Evolutionary conservation across 2,797 vertebrate species (phyloP).

Genomic region (Sebastes cheni): DNA sequence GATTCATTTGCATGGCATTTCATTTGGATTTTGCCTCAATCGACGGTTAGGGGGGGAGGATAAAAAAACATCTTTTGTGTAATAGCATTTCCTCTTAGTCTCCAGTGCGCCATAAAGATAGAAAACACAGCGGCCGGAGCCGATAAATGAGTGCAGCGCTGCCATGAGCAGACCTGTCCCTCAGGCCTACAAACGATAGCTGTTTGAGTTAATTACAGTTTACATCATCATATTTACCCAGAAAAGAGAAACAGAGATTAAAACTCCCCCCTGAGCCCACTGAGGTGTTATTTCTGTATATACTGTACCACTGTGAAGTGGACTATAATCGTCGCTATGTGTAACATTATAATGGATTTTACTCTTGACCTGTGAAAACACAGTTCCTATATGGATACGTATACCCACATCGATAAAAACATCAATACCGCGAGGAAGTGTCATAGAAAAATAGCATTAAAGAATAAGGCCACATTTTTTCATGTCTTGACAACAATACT

Average conservation of each 20-base stretch:
- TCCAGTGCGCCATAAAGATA: conserved; percentile 71
- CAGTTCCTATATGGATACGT: conserved; percentile 12
- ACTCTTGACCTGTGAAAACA: conserved; percentile 45
- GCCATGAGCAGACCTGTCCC: conserved; percentile 70
- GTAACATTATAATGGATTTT: conserved; percentile 52
- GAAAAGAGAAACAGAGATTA: conserved; percentile 72
- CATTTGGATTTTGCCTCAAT: conserved; percentile 75
- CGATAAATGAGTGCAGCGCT: conserved; percentile 69
- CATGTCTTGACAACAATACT: neutral
- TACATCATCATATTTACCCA: conserved; percentile 80
- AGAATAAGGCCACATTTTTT: neutral
- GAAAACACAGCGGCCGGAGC: conserved; percentile 66
- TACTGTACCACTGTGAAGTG: conserved; percentile 29
- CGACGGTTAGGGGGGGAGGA: conserved; percentile 43
- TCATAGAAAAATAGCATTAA: neutral
- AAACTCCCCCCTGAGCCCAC: conserved; percentile 65
- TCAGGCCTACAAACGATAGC: conserved; percentile 73
- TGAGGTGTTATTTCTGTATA: conserved; percentile 60
- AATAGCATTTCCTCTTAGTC: conserved; percentile 75
- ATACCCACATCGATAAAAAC: neutral
- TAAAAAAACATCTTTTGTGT: conserved; percentile 63
- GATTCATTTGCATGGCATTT: conserved; percentile 76
- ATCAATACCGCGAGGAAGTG: neutral
- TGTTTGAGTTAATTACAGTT: conserved; percentile 82
- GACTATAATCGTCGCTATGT: conserved; percentile 12